A percentile compares a stretch with the other conserved stretches of the same genome.
These are phyloP conservation scores for Pachyseris speciosa DNA, from an alignment of 64 coral and sea anemone genomes.

Conservation along the genomic window DNA sequence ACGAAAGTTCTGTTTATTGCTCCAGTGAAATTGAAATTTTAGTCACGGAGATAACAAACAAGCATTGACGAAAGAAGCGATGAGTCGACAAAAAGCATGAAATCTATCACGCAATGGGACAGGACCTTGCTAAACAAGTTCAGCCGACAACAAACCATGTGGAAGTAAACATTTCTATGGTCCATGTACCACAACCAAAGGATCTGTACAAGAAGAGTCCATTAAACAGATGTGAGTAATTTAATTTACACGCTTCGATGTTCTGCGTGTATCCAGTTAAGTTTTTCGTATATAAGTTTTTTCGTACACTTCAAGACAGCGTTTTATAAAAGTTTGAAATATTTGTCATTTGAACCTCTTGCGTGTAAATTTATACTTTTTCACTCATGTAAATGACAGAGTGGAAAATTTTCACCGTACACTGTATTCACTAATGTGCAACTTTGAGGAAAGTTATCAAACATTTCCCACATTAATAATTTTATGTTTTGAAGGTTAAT, in stretches of 20 bases:
- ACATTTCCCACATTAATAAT: too few relatives aligned
- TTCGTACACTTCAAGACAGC: too few relatives aligned
- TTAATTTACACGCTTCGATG: neutral
- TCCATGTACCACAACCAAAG: neutral
- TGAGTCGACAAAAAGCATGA: conserved; percentile 1
- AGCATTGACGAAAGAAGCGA: neutral
- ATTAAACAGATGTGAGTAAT: conserved; percentile 25
- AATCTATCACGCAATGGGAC: neutral
- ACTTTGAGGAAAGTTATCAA: too few relatives aligned
- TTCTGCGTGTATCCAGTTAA: too few relatives aligned
- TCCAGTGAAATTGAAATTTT: neutral
- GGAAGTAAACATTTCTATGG: neutral
- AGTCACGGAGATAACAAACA: neutral
- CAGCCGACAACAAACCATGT: neutral
- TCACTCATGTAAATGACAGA: too few relatives aligned
- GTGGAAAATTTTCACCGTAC: too few relatives aligned
- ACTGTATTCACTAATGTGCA: too few relatives aligned
- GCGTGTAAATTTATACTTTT: too few relatives aligned
- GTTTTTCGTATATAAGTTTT: too few relatives aligned
- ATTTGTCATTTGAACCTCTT: too few relatives aligned
- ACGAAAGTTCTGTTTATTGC: neutral
- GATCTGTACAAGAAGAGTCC: conserved; percentile 16
- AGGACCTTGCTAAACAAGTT: conserved; percentile 32
- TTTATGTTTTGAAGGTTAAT: too few relatives aligned
- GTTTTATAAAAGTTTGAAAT: too few relatives aligned